Evolutionary conservation across 2,888 invertebrate species (phyloP).

Genomic region (Rhopalosiphum nymphaeae): DNA sequence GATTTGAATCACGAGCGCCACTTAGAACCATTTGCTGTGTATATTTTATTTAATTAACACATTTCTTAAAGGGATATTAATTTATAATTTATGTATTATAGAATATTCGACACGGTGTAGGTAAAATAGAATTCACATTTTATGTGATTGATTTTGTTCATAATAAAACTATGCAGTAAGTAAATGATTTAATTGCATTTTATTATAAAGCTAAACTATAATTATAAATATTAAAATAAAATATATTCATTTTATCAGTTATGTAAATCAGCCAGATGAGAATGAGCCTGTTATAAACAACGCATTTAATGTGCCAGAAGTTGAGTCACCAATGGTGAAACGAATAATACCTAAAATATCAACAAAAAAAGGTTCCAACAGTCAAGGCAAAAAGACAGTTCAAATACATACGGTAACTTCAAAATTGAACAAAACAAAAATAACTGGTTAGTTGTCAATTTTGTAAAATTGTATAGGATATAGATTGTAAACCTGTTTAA

Average conservation of each 20-base stretch:
- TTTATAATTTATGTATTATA: constrained; percentile 25
- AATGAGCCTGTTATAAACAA: constrained; percentile 15
- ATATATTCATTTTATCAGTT: constrained; percentile 5
- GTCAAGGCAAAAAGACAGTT: constrained; percentile 49
- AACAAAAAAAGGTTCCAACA: not conserved
- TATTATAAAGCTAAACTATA: not conserved
- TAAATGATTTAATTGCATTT: not conserved
- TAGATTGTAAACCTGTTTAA: not conserved
- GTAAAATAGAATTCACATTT: constrained; percentile 56
- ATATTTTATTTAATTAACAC: not conserved
- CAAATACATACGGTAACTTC: constrained; percentile 42
- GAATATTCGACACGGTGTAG: constrained; percentile 56
- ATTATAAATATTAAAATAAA: not conserved
- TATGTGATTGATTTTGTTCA: constrained; percentile 55
- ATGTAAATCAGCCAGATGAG: constrained; percentile 19
- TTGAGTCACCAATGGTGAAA: constrained; percentile 35
- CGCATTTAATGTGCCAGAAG: constrained; percentile 59
- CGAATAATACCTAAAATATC: constrained; percentile 27
- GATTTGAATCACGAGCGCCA: no score
- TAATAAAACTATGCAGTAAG: constrained; percentile 49
- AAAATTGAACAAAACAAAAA: constrained; percentile 12
- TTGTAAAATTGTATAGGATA: not conserved
- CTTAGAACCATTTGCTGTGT: not conserved
- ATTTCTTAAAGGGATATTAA: not conserved
- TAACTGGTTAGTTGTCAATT: constrained; percentile 2